These are phyloP conservation scores for Trichonephila inaurata DNA, from an alignment of 1,140 invertebrate genomes.

Conservation along the genomic window DNA sequence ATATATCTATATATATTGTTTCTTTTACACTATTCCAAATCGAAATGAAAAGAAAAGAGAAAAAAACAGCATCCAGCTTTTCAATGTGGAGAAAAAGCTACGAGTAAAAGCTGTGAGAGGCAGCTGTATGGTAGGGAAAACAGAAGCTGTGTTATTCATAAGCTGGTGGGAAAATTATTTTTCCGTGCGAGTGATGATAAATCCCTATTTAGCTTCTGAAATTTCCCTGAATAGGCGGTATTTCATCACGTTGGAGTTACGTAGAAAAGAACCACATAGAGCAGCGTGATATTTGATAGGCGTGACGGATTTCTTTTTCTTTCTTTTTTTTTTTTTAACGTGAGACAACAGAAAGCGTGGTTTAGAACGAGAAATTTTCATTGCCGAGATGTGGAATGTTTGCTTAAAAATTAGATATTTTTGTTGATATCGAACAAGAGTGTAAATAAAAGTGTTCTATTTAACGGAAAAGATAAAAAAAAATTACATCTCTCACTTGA, in stretches of 20 bases:
- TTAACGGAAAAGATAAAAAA: not conserved
- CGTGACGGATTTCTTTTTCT: not conserved
- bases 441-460: not conserved
- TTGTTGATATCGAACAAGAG: not conserved
- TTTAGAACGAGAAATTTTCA: not conserved
- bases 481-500: too few species aligned
- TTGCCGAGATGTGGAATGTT: not conserved
- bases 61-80: not conserved
- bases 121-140: not conserved
- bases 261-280: not conserved
- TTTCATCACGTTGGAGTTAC: not conserved
- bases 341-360: not conserved
- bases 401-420: not conserved
- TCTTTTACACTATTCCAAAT: not conserved
- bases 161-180: constrained; percentile 27
- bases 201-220: constrained; percentile 37
- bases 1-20: not conserved
- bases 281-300: not conserved
- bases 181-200: not conserved
- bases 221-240: constrained; percentile 16
- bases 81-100: not conserved
- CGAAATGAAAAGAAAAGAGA: not conserved
- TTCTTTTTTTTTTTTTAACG: not conserved
- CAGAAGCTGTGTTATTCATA: not conserved
- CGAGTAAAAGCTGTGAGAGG: too few species aligned